Percentiles rank a stretch among this genome's conserved stretches.
Conservation (phyloP, 2,797 vertebrate genomes). For the Diplodus puntazzo region DNA sequence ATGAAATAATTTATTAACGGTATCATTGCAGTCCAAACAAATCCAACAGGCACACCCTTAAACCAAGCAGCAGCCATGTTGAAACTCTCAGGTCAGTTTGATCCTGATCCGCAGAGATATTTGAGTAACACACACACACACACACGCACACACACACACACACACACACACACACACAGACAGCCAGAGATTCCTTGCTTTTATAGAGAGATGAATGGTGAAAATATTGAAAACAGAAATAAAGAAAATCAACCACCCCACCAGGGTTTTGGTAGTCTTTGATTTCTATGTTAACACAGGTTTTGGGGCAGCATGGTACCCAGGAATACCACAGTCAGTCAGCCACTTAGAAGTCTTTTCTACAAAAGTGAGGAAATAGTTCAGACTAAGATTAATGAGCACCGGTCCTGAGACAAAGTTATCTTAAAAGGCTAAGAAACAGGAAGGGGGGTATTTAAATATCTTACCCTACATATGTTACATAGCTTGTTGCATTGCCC, state of each 20-base stretch:
- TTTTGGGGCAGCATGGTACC: background rate
- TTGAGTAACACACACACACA: too few relatives aligned
- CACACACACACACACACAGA: too few relatives aligned
- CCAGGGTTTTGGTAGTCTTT: background rate
- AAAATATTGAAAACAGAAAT: background rate
- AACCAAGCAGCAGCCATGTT: too few relatives aligned
- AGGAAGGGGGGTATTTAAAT: background rate
- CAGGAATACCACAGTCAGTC: background rate
- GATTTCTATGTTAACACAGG: background rate
- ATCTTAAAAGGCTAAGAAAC: background rate
- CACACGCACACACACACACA: too few relatives aligned
- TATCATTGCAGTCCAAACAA: too few relatives aligned
- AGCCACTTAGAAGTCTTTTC: background rate
- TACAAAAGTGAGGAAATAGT: background rate
- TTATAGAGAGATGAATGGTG: background rate
- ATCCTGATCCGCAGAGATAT: too few relatives aligned
- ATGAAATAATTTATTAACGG: too few relatives aligned
- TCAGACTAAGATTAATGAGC: background rate
- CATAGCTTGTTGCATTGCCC: background rate
- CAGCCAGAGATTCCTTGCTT: too few relatives aligned
- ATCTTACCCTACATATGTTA: too few relatives aligned
- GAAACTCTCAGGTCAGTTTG: too few relatives aligned
- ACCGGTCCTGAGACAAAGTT: too few relatives aligned
- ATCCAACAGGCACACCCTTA: too few relatives aligned
- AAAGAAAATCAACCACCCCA: background rate